Evolutionary conservation across 2,888 invertebrate genomes (phyloP).

Genomic region (Sympetrum striolatum): DNA sequence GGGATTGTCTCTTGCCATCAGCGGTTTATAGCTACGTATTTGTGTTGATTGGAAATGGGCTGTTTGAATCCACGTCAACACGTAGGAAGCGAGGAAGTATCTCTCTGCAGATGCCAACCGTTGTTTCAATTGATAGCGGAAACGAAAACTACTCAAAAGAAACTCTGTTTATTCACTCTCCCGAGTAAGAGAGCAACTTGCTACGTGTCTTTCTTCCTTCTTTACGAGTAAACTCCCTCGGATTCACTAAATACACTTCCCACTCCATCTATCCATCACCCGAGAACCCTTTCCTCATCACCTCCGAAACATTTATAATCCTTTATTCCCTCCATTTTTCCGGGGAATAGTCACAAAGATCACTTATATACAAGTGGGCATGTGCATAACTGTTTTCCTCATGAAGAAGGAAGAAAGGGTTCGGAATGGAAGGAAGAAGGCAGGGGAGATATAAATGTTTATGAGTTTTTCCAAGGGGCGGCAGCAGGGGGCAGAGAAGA

Average conservation of each 20-base stretch:
- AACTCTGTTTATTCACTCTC: not conserved
- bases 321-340: not conserved
- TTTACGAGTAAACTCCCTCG: not conserved
- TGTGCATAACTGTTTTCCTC: not conserved
- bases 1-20: too few species aligned
- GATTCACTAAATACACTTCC: slow-evolving; percentile 13
- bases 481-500: not conserved
- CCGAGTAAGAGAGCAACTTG: not conserved
- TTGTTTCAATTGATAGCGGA: not conserved
- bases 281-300: not conserved
- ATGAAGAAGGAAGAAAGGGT: not conserved
- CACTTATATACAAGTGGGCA: not conserved
- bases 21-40: too few species aligned
- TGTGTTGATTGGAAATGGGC: too few species aligned
- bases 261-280: not conserved
- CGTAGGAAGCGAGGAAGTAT: too few species aligned
- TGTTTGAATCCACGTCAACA: too few species aligned
- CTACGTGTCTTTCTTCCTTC: not conserved
- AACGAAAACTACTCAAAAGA: not conserved
- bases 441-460: slow-evolving; percentile 12
- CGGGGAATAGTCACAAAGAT: not conserved
- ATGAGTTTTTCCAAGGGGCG: not conserved
- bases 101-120: not conserved
- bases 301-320: slow-evolving; percentile 20
- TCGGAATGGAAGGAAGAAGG: not conserved